These are phyloP conservation scores for Chlorops oryzae DNA, from an alignment of 1,140 invertebrate genomes.

Conservation along the genomic window DNA sequence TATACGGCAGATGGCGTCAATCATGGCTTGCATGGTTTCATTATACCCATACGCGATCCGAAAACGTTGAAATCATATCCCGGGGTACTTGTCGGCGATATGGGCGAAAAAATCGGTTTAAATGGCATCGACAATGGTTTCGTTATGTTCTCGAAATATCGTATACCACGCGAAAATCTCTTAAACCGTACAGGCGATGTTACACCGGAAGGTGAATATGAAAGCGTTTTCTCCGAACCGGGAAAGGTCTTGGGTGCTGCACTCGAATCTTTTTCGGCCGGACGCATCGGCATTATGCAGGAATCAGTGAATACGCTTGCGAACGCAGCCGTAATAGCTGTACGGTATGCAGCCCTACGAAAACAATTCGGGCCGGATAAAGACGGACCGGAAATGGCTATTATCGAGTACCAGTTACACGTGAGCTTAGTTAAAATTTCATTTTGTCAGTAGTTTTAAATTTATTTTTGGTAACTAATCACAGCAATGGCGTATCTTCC, in stretches of 20 bases:
- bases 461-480: constrained; percentile 21
- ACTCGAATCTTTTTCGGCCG: constrained; percentile 78
- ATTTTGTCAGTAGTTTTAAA: constrained; percentile 2
- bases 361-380: constrained; percentile 78
- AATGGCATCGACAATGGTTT: constrained; percentile 92
- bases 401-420: constrained; percentile 88
- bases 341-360: constrained; percentile 83
- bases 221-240: constrained; percentile 68
- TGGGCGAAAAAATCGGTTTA: constrained; percentile 81
- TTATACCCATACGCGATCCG: constrained; percentile 74
- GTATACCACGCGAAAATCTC: constrained; percentile 72
- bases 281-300: constrained; percentile 65
- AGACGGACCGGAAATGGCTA: constrained; percentile 65
- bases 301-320: constrained; percentile 68
- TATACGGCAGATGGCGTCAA: constrained; percentile 65
- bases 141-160: constrained; percentile 78
- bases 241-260: constrained; percentile 72
- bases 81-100: constrained; percentile 68
- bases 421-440: constrained; percentile 48
- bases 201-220: constrained; percentile 73
- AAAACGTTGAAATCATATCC: constrained; percentile 66
- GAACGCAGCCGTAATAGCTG: constrained; percentile 73
- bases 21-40: constrained; percentile 81
- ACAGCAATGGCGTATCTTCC: constrained; percentile 88
- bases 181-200: constrained; percentile 86